A percentile compares a stretch with the other conserved stretches of the same genome.
These are phyloP conservation scores for Nettapus auritus DNA, from an alignment of 2,113 vertebrate genomes.

Conservation along the genomic window DNA sequence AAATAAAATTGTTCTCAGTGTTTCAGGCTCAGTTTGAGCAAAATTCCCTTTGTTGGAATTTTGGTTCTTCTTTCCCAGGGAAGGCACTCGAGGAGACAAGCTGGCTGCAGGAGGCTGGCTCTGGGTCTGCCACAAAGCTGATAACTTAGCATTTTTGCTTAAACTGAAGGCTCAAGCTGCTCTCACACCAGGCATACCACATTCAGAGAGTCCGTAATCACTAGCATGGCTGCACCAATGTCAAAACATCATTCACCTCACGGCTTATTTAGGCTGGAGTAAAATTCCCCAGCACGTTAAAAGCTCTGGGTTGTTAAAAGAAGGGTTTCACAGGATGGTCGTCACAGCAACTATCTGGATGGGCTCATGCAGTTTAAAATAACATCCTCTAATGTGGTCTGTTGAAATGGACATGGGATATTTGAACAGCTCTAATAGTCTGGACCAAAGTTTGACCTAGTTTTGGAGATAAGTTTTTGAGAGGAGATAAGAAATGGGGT, in stretches of 20 bases:
- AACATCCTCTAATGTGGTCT: not conserved
- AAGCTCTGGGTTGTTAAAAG: not conserved
- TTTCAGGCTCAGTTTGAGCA: not conserved
- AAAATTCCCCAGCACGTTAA: not conserved
- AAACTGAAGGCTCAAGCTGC: not conserved
- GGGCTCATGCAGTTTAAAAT: not conserved
- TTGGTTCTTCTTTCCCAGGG: not conserved
- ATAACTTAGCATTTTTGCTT: not conserved
- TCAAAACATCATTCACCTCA: not conserved
- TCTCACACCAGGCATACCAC: rapidly evolving
- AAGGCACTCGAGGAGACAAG: not conserved
- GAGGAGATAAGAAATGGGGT: not conserved
- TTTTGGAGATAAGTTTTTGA: not conserved
- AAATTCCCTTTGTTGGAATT: not conserved
- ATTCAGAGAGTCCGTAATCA: not conserved
- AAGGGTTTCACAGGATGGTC: not conserved
- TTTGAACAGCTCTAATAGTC: no score
- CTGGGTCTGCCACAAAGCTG: not conserved
- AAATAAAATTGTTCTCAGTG: not conserved
- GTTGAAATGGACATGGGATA: not conserved
- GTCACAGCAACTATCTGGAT: not conserved
- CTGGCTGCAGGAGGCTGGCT: not conserved
- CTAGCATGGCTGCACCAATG: not conserved
- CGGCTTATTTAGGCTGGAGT: not conserved
- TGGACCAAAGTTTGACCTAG: not conserved